A percentile compares a stretch with the other conserved stretches of the same genome.
Evolutionary conservation across 2,113 vertebrate species (phyloP).

Genomic region (Neoarius graeffei): DNA sequence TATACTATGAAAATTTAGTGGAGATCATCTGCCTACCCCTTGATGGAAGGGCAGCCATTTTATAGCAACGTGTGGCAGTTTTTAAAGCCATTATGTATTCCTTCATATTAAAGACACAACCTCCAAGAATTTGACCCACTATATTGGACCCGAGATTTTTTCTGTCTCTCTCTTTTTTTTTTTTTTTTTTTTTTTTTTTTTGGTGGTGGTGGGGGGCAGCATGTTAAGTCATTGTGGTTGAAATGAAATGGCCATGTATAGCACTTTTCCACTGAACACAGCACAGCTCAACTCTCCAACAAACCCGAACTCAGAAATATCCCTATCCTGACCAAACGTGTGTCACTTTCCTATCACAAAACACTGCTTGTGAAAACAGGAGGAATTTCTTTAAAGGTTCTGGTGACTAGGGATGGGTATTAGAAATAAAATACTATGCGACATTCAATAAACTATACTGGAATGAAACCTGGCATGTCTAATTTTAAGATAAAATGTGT

Average conservation of each 20-base stretch:
- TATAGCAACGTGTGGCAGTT: neutral
- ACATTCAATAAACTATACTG: neutral
- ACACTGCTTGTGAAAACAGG: neutral
- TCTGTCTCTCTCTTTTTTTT: no score
- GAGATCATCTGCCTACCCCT: conserved; percentile 19
- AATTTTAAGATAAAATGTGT: neutral
- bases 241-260: neutral
- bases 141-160: neutral
- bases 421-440: neutral
- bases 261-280: neutral
- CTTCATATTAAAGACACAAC: neutral
- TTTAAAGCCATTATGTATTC: neutral
- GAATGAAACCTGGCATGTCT: neutral
- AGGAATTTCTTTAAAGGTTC: neutral
- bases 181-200: accelerated
- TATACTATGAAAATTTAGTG: conserved; percentile 24
- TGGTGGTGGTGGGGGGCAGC: no score
- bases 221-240: no score
- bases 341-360: neutral
- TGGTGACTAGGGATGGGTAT: neutral
- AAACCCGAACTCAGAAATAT: neutral
- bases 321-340: neutral
- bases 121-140: neutral
- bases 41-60: conserved; percentile 6
- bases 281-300: neutral